Conservation (phyloP, 1,140 invertebrate species). For the Drosophila erecta region DNA sequence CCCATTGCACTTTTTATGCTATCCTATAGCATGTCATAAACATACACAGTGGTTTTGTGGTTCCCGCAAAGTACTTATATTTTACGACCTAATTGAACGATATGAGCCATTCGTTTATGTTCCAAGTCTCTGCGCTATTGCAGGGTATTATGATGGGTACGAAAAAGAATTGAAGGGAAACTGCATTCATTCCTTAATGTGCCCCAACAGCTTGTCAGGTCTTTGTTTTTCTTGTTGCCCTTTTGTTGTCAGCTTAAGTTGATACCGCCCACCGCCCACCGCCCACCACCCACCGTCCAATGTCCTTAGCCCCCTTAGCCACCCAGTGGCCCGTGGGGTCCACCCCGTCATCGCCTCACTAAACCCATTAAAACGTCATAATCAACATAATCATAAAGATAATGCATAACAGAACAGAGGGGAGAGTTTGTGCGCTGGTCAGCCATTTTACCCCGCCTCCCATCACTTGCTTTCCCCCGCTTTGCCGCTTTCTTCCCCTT, state of each 20-base stretch:
- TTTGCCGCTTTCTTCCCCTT: constrained; percentile 38
- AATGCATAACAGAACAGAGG: constrained; percentile 54
- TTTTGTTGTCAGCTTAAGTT: constrained; percentile 48
- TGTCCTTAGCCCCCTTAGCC: neutral
- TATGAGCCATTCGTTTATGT: constrained; percentile 15
- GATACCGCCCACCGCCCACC: constrained; percentile 4
- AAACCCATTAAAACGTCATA: constrained; percentile 81
- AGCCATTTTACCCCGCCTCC: constrained; percentile 46
- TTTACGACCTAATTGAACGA: constrained; percentile 29
- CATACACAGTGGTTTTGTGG: neutral
- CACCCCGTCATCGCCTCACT: constrained; percentile 54
- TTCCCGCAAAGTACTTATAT: constrained; percentile 1
- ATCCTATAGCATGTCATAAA: neutral
- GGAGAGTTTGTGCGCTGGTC: constrained; percentile 61
- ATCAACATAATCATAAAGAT: constrained; percentile 78
- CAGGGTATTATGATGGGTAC: constrained; percentile 10
- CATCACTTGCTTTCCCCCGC: neutral
- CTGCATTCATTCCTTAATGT: constrained; percentile 56
- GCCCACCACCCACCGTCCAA: neutral
- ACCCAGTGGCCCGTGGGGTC: neutral
- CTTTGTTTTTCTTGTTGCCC: constrained; percentile 39
- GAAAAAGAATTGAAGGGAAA: constrained; percentile 1
- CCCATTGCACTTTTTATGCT: neutral
- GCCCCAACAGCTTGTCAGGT: constrained; percentile 61
- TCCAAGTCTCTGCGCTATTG: neutral